Base-by-base conservation (phyloP, 2,113 vertebrate genomes). In the Anhinga rufa region DNA sequence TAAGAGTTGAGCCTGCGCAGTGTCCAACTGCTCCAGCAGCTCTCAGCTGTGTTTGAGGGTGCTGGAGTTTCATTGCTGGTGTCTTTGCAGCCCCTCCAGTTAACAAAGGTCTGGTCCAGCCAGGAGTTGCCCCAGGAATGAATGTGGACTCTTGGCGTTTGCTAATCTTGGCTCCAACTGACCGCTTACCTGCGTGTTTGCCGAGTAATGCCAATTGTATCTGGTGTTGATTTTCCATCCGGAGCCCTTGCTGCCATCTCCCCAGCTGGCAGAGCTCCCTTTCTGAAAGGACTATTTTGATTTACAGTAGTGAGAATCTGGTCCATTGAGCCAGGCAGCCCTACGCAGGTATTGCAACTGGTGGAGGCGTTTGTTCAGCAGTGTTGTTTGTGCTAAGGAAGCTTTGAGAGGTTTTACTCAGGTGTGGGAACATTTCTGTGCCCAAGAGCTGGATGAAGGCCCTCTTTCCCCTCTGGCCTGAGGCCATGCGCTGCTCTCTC, bases 1-100 rank as follows among this genome's bases (percentile, higher is more conserved):
- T 12, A 42, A 44, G 48, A 38, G 36, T 11, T 31, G 52, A 86
- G 44, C 49, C 40, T 46, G 9, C 2, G 3, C 62, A 32, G 76
- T 2, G 22, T 34, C 49, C 22, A 14, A 0, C 14, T 17, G 72
- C 57, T 92, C 58, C 25, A 32, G 2, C 9, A 31, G 61, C 69
- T 88, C 64, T 25, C 9, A 8, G 20, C 17, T n/a, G 32, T 2
- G 12, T 24, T 15, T 3, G 61, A 12, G 20, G 54, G 61, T 36
- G 72, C 81, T 87, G 64, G 40, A 9, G 18, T 34, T 26, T 13
- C 19, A 1, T 1, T 9, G 9, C 46, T 2, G 2, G 31, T 2
- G 51, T 10, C 36, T 24, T 46, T 25, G 3, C 0, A 19, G 15
- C 20, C 21, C 17, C 20, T 15, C 9, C 1, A 1, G 20, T 20